Evolutionary conservation across 2,113 vertebrate species (phyloP).

Genomic region (Paramormyrops kingsleyae): DNA sequence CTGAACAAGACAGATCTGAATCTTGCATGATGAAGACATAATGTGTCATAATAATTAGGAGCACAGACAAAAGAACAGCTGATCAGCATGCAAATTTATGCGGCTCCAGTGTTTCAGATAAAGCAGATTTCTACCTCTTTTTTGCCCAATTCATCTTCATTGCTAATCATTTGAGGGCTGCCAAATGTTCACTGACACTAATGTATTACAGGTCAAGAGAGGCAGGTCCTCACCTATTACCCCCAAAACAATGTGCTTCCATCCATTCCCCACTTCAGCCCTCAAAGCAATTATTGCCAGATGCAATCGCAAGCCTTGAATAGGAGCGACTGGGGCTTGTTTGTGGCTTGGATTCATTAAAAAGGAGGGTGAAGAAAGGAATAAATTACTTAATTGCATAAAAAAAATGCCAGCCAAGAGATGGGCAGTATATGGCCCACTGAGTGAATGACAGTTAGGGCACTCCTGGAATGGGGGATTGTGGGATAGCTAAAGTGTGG

Average conservation of each 20-base stretch:
- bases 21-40: conserved; percentile 98
- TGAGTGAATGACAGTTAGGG: conserved; percentile 79
- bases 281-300: conserved; percentile 98
- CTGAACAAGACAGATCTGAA: conserved; percentile 86
- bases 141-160: conserved; percentile 83
- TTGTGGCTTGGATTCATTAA: conserved; percentile 98
- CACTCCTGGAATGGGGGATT: conserved; percentile 96
- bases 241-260: conserved; percentile 90
- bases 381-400: conserved; percentile 99
- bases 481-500: conserved; percentile 99
- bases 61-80: conserved; percentile 90
- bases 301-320: conserved; percentile 97
- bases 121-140: conserved; percentile 74
- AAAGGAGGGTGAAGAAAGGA: conserved; percentile 98
- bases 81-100: conserved; percentile 97
- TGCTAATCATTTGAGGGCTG: conserved; percentile 80
- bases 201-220: conserved; percentile 95
- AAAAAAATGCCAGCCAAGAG: conserved; percentile 86
- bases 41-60: conserved; percentile 98
- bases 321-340: conserved; percentile 98
- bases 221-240: conserved; percentile 87
- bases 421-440: conserved; percentile 76
- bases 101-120: conserved; percentile 79
- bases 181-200: conserved; percentile 91
- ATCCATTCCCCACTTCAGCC: conserved; percentile 89